A percentile compares a stretch with the other conserved stretches of the same genome.
Conservation (phyloP, 1,140 invertebrate genomes). For the Drosophila neocordata region DNA sequence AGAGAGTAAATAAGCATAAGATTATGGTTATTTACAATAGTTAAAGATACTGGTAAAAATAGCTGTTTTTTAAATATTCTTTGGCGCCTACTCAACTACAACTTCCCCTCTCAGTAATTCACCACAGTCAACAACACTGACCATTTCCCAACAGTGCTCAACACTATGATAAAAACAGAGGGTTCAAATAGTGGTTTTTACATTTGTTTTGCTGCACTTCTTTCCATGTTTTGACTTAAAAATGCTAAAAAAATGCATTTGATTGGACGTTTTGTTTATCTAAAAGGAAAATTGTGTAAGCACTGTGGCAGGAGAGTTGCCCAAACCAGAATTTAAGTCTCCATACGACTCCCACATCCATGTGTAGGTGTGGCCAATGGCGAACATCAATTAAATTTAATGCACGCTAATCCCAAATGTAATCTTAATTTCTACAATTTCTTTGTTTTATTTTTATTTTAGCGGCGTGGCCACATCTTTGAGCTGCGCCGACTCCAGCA, state of each 20-base stretch:
- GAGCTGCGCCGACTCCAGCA: slow-evolving; percentile 87
- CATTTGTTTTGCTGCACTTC: slow-evolving; percentile 5
- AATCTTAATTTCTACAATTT: neutral
- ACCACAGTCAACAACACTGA: neutral
- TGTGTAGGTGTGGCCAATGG: slow-evolving; percentile 2
- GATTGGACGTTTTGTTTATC: slow-evolving; percentile 2
- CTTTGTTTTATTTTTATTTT: slow-evolving; percentile 45
- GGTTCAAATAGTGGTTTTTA: neutral
- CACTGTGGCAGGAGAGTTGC: slow-evolving; percentile 1
- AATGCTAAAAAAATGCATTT: slow-evolving; percentile 23
- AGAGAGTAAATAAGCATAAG: slow-evolving; percentile 5
- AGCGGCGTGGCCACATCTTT: slow-evolving; percentile 88
- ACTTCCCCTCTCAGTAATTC: slow-evolving; percentile 1
- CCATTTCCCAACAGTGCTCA: neutral
- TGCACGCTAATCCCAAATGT: neutral
- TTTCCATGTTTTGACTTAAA: slow-evolving; percentile 15
- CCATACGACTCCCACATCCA: neutral
- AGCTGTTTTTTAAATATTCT: slow-evolving; percentile 8
- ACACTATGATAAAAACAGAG: neutral
- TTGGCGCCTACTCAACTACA: neutral
- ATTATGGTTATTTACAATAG: neutral
- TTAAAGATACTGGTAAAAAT: slow-evolving; percentile 3
- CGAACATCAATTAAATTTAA: neutral
- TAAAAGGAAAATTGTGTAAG: neutral
- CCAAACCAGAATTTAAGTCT: neutral